Conservation (phyloP, 2,888 invertebrate genomes). For the Rotaria sp. region DNA sequence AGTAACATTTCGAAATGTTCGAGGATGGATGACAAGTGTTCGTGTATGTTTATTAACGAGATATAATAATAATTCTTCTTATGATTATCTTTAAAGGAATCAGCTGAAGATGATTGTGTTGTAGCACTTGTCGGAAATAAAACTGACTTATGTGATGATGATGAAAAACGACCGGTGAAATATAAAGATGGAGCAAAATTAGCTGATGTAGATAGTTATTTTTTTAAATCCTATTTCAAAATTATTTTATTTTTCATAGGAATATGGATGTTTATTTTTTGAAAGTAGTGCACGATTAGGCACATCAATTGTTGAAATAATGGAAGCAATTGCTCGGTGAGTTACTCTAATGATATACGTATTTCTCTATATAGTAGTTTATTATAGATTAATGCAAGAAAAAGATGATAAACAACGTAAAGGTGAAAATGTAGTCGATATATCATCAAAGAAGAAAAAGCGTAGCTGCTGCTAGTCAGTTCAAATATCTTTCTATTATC, state of each 20-base stretch:
- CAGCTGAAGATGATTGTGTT: slow-evolving; percentile 42
- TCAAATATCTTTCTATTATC: not conserved
- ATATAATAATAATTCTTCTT: not conserved
- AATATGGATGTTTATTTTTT: slow-evolving; percentile 58
- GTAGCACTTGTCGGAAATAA: slow-evolving; percentile 59
- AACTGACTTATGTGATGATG: slow-evolving; percentile 56
- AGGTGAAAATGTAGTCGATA: slow-evolving; percentile 31
- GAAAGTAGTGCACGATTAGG: slow-evolving; percentile 59
- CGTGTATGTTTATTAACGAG: slow-evolving; percentile 41
- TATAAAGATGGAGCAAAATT: slow-evolving; percentile 55
- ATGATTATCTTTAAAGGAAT: not conserved
- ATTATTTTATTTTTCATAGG: slow-evolving; percentile 48
- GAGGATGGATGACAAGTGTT: slow-evolving; percentile 55
- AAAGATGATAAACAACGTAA: slow-evolving; percentile 41
- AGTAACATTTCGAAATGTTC: slow-evolving; percentile 57
- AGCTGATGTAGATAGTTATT: slow-evolving; percentile 53
- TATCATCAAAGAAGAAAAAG: not conserved
- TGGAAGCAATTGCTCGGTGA: slow-evolving; percentile 48
- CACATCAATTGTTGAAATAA: slow-evolving; percentile 54
- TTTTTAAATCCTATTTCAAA: slow-evolving; percentile 26
- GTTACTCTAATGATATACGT: not conserved
- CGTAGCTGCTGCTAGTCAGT: not conserved
- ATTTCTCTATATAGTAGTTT: not conserved
- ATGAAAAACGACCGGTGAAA: slow-evolving; percentile 52
- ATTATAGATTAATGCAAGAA: slow-evolving; percentile 35